Conservation (phyloP, 2,113 vertebrate genomes). For the Laterallus jamaicensis region DNA sequence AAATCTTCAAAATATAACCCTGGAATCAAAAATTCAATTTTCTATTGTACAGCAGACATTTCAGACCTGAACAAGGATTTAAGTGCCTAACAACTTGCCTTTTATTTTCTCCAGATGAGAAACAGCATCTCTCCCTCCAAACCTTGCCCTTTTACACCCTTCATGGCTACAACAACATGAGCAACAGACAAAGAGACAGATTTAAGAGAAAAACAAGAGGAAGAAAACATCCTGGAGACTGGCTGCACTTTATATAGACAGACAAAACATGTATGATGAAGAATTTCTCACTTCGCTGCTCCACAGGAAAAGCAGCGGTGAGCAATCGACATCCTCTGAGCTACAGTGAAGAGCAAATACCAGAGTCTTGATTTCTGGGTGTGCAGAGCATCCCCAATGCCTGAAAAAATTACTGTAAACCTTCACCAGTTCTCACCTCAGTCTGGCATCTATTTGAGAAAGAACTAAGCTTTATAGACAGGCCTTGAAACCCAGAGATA, state of each 20-base stretch:
- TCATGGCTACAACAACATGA: neutral
- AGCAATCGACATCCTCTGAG: neutral
- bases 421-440: neutral
- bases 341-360: neutral
- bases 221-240: neutral
- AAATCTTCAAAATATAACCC: conserved; percentile 4
- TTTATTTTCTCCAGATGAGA: conserved; percentile 17
- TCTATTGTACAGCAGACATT: neutral
- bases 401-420: neutral
- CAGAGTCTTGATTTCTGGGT: neutral
- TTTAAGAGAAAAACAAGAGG: neutral
- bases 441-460: neutral
- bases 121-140: neutral
- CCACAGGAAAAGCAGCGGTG: neutral
- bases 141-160: neutral
- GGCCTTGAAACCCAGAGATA: neutral
- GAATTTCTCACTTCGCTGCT: neutral
- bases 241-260: neutral
- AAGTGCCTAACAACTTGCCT: neutral
- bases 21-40: conserved; percentile 3
- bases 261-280: conserved; percentile 2
- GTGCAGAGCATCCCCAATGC: neutral
- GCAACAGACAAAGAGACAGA: neutral
- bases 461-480: neutral
- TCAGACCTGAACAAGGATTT: neutral